Evolutionary conservation across 2,888 invertebrate genomes (phyloP).

Genomic region (Athetis lepigone): DNA sequence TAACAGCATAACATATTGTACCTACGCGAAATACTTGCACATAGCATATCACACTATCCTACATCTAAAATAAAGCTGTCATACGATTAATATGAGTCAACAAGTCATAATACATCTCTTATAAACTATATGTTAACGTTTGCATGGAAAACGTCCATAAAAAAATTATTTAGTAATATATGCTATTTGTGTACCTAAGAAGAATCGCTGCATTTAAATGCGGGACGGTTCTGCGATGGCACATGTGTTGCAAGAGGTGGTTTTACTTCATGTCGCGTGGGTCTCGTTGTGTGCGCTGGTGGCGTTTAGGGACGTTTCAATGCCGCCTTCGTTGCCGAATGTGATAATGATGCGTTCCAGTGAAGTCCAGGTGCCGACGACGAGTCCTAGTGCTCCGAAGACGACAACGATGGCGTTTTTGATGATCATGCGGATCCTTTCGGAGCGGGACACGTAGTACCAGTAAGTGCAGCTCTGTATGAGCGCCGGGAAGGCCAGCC

Average conservation of each 20-base stretch:
- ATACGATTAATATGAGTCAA: slow-evolving; percentile 61
- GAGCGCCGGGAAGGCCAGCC: slow-evolving; percentile 97
- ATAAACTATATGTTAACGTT: slow-evolving; percentile 66
- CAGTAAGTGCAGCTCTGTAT: slow-evolving; percentile 96
- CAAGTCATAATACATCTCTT: slow-evolving; percentile 64
- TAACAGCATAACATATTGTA: slow-evolving; percentile 26
- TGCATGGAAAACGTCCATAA: slow-evolving; percentile 67
- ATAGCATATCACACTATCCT: slow-evolving; percentile 41
- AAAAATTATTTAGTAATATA: slow-evolving; percentile 62
- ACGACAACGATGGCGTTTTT: slow-evolving; percentile 92
- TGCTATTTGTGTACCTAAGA: slow-evolving; percentile 59
- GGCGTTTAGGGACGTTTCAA: slow-evolving; percentile 12
- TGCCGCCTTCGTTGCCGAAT: slow-evolving; percentile 75
- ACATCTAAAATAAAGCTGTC: slow-evolving; percentile 62
- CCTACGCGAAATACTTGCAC: slow-evolving; percentile 22
- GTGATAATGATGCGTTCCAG: slow-evolving; percentile 91
- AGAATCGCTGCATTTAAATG: slow-evolving; percentile 67
- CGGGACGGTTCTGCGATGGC: slow-evolving; percentile 71
- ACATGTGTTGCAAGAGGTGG: slow-evolving; percentile 62
- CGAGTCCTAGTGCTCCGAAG: slow-evolving; percentile 92
- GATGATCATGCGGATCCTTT: slow-evolving; percentile 90
- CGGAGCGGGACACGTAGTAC: slow-evolving; percentile 91
- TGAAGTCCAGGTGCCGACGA: slow-evolving; percentile 93
- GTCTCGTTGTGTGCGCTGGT: slow-evolving; percentile 43
- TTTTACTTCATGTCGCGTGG: slow-evolving; percentile 20